These are phyloP conservation scores for Brachypalpus laphriformis DNA, from an alignment of 2,888 invertebrate species.

Conservation along the genomic window DNA sequence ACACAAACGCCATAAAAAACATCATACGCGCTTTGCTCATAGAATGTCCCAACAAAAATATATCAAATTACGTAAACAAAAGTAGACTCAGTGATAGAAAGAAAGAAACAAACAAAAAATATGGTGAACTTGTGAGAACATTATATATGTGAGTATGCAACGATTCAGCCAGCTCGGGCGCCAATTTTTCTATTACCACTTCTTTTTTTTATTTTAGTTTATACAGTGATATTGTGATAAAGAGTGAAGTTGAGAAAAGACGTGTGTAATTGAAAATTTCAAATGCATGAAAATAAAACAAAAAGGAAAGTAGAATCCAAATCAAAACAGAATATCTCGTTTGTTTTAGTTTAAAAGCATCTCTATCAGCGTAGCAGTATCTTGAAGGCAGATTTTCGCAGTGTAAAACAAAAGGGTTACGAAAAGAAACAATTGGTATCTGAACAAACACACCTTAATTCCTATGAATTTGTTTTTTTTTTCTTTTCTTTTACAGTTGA, in stretches of 20 bases:
- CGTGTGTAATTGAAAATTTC: slow-evolving; percentile 27
- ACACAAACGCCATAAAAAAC: neutral
- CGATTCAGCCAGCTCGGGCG: slow-evolving; percentile 67
- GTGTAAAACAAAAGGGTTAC: slow-evolving; percentile 45
- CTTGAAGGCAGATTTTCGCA: slow-evolving; percentile 73
- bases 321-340: slow-evolving; percentile 15
- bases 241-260: slow-evolving; percentile 43
- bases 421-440: slow-evolving; percentile 31
- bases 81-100: slow-evolving; percentile 28
- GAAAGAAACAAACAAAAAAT: slow-evolving; percentile 22
- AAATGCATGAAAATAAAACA: slow-evolving; percentile 38
- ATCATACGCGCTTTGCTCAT: neutral
- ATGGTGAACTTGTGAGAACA: slow-evolving; percentile 48
- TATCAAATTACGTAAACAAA: slow-evolving; percentile 40
- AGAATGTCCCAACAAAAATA: neutral
- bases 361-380: slow-evolving; percentile 69
- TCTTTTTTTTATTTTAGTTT: slow-evolving; percentile 1
- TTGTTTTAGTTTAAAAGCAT: slow-evolving; percentile 51
- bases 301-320: slow-evolving; percentile 3
- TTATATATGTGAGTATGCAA: slow-evolving; percentile 50
- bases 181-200: slow-evolving; percentile 53
- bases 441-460: slow-evolving; percentile 67
- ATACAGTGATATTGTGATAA: slow-evolving; percentile 34
- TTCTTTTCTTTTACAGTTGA: neutral
- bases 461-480: slow-evolving; percentile 16